Evolutionary conservation across 2,113 vertebrate genomes (phyloP).

Genomic region (Tauraco erythrolophus): DNA sequence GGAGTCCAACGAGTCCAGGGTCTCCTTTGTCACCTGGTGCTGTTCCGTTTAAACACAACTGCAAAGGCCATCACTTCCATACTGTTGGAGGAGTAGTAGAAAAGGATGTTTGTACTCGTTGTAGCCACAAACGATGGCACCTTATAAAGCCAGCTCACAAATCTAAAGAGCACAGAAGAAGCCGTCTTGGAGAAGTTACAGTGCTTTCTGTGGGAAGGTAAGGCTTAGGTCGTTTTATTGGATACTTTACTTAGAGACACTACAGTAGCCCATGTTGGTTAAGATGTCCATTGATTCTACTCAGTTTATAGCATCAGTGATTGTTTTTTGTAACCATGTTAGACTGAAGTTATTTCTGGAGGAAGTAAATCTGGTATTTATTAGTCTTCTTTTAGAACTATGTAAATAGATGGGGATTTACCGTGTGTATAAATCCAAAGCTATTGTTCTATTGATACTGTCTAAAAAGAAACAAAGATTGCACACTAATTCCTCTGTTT

Average conservation of each 20-base stretch:
- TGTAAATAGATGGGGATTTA: not conserved
- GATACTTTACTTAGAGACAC: not conserved
- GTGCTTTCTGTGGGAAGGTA: conserved; percentile 96
- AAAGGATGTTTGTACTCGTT: conserved; percentile 89
- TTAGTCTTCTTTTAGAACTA: not conserved
- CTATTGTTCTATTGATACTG: not conserved
- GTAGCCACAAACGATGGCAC: conserved; percentile 92
- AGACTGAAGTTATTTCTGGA: not conserved
- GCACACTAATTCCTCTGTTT: not conserved
- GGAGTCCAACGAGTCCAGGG: conserved; percentile 80
- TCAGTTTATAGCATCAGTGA: not conserved
- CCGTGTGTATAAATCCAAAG: not conserved
- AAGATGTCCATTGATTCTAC: not conserved
- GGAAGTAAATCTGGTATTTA: not conserved
- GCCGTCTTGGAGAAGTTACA: conserved; percentile 84
- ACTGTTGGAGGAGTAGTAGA: conserved; percentile 87
- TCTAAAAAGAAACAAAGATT: not conserved
- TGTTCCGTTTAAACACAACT: conserved; percentile 85
- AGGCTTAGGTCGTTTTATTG: not conserved
- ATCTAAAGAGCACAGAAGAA: conserved; percentile 75
- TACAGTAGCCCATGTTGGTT: not conserved
- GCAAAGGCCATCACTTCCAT: conserved; percentile 88
- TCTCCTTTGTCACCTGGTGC: conserved; percentile 76
- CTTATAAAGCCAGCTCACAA: conserved; percentile 81
- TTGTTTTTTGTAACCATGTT: not conserved